Evolutionary conservation across 2,888 invertebrate genomes (phyloP), one percentile per base, ranked within the genome.

Genomic region (Scaptomyza polygonia): DNA sequence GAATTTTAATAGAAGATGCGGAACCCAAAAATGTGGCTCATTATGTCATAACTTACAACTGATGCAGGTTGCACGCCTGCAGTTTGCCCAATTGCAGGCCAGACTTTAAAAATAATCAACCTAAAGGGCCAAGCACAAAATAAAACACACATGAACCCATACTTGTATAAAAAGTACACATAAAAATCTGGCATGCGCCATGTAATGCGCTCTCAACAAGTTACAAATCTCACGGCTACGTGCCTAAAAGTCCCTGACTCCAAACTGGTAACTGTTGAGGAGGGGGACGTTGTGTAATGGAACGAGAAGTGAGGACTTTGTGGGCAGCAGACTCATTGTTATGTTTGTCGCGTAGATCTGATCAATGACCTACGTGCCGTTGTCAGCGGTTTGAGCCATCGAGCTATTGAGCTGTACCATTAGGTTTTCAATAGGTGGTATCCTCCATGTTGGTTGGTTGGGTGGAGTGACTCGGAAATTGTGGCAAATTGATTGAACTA

Each of bases 281-380:
- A n/a, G n/a, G n/a, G n/a, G n/a, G n/a, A n/a, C n/a, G n/a, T n/a
- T n/a, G 11, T 0, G 6, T 21, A 21, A 21, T 21, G 21, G 21
- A 21, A 4, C 3, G 6, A 8, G n/a, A 1, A 5, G 29, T 6
- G n/a, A 32, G 18, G 12, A 32, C 16, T 48, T n/a, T 32, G 48
- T n/a, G 32, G 48, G n/a, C 32, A 48, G 48, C 48, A 30, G 48
- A n/a, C 71, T 63, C 77, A 89, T 89, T 89, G 83, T 79, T 80
- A 89, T 85, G 80, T 88, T 72, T 83, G 89, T 89, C 89, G 88
- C 88, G 89, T 89, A 88, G 79, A 85, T 87, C 88, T 87, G 89
- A 89, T 89, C 89, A 89, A 88, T 89, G 86, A 81, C 86, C 88
- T 88, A 89, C 88, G 88, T 88, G 89, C 70, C 64, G 65, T 67